phyloP scores from a whole-genome alignment of 2,113 vertebrate species.

The Agelaius tricolor region DNA sequence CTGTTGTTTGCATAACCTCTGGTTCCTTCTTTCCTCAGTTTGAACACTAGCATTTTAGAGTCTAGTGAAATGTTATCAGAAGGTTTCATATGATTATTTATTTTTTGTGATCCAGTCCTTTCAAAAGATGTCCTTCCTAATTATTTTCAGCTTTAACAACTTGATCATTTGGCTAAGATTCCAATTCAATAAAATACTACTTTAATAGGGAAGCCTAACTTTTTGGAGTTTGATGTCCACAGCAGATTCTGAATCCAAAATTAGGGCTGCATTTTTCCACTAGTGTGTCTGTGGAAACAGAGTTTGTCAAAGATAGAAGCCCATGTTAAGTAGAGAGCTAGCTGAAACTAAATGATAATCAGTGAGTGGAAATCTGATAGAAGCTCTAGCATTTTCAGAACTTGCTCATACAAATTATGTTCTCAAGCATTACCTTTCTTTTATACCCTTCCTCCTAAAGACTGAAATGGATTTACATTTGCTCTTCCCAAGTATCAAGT shows the following conservation, averaged over 20 bases:
- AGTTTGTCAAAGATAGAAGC: not conserved
- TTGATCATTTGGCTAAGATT: not conserved
- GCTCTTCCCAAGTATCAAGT: not conserved
- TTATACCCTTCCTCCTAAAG: not conserved
- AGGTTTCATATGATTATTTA: not conserved
- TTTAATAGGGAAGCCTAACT: not conserved
- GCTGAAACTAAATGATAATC: not conserved
- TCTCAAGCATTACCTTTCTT: not conserved
- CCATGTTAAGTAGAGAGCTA: not conserved
- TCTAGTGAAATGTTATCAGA: not conserved
- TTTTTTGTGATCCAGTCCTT: not conserved
- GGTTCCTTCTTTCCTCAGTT: not conserved
- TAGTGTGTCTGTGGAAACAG: not conserved
- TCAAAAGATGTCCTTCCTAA: not conserved
- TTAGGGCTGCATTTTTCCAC: not conserved
- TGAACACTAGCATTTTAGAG: not conserved
- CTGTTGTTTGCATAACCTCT: conserved; percentile 28
- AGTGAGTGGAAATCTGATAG: not conserved
- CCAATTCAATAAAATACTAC: not conserved
- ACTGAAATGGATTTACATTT: not conserved
- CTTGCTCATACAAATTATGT: not conserved
- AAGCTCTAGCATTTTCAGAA: not conserved
- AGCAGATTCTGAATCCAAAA: not conserved
- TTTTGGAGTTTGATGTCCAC: not conserved
- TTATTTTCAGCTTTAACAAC: not conserved